Base-by-base conservation (phyloP, 2,797 vertebrate genomes). In the Salarias fasciatus region DNA sequence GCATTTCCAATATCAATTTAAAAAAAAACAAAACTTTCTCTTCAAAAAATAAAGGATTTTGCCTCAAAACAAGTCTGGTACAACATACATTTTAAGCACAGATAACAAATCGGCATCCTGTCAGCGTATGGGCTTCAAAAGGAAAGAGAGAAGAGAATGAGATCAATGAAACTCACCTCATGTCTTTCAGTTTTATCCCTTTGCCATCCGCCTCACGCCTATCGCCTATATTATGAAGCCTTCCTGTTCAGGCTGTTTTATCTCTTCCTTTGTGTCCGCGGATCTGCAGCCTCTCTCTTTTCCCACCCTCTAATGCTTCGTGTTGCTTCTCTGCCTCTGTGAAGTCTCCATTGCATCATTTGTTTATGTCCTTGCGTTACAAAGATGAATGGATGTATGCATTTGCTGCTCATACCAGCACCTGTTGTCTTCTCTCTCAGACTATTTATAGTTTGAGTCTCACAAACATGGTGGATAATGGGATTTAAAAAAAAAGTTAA, bases 101-200 rank as follows among this genome's bases (percentile, higher is more conserved):
- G 33, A 6, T 35, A 33, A 35, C 33, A 35, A 6, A 35, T 24
- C 18, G 2, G 6, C 33, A 9, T 9, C 33, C 33, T 6, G 33
- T 35, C 33, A 35, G 9, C 29, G 5, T 0, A 29, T 5, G 44
- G 11, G 2, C 13, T 6, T 42, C 5, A 29, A 15, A 11, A 28
- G 13, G 43, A 35, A 35, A 8, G 51, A 52, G 37, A 77, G 53
- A 49, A 50, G 44, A 38, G 52, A 52, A 61, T 63, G 31, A 59
- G 47, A 56, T 42, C 49, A 43, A 10, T 54, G 2, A 51, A 28
- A 52, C 18, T 49, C 0, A 6, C 51, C 24, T 41, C 28, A 8
- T 48, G 35, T 33, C 35, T 51, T 28, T 37, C n/a, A 14, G 29
- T 40, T 53, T 46, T 2, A 43, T 55, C 11, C 55, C 41, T 64